Base-by-base conservation (phyloP, 2,113 vertebrate genomes). In the Artemisiospiza belli region DNA sequence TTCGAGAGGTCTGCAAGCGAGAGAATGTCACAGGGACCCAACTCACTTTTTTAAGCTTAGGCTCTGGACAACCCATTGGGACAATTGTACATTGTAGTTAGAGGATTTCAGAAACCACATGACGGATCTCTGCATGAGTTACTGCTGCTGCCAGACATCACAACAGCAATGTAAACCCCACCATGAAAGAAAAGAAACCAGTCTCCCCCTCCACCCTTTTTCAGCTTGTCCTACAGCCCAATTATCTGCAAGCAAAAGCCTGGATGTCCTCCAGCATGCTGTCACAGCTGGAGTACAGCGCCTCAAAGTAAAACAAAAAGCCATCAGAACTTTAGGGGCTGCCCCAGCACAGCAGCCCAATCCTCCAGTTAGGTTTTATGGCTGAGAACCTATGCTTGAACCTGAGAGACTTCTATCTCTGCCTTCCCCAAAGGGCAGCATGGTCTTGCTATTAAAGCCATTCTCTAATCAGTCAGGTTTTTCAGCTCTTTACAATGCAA, bases 401-500 rank as follows among this genome's bases (percentile, higher is more conserved):
- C 47, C 76, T 31, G 30, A 83, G 54, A 94, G 76, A 95, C 58
- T 76, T 90, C 57, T 1, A 5, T 63, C 64, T 75, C 49, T 35
- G 6, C 83, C 62, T 62, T 46, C 78, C 72, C 44, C 87, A 49
- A 73, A 94, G 58, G 92, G 89, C 69, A 37, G 47, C 59, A 70
- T 22, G 72, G 94, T 95, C 93, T 95, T 97, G 94, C 95, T 94
- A 66, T 74, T 92, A 76, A 97, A 97, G 96, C 96, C 96, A 97
- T 97, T 92, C 89, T 96, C 87, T 90, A 92, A 84, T 20, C 66
- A 76, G 95, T 95, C 95, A 97, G 93, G 94, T 96, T 97, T 97
- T 95, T 96, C 96, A 89, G 90, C 95, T 95, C 67, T 92, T 94
- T 95, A 96, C 95, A 97, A 97, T 95, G 95, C 95, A 95, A 96